Percentiles rank a stretch among this genome's conserved stretches.
Evolutionary conservation across 2,113 vertebrate species (phyloP).

Genomic region (Nothocercus nigrocapillus): DNA sequence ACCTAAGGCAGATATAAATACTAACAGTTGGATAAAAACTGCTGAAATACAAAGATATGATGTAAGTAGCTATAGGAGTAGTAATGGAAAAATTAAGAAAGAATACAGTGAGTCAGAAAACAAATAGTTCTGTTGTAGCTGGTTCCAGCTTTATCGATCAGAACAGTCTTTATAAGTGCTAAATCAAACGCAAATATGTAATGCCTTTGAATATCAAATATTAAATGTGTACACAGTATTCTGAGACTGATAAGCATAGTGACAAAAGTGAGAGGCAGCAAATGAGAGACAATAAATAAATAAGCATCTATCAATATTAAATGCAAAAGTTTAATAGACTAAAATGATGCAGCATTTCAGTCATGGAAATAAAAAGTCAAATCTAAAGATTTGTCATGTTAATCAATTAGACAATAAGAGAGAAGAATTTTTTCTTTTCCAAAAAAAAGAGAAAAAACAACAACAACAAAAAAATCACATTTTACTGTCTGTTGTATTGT

Average conservation of each 20-base stretch:
- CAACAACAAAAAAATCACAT: background rate
- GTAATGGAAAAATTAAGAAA: background rate
- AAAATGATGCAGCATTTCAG: background rate
- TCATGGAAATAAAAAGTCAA: background rate
- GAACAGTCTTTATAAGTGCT: background rate
- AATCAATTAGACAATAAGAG: background rate
- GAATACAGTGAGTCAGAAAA: background rate
- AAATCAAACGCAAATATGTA: background rate
- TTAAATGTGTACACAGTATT: background rate
- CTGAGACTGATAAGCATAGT: background rate
- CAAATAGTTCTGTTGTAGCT: background rate
- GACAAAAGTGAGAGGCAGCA: background rate
- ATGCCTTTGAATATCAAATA: conserved; percentile 10
- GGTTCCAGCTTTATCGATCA: background rate
- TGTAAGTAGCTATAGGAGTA: background rate
- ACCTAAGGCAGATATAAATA: background rate
- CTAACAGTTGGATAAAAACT: background rate
- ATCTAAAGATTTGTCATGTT: background rate
- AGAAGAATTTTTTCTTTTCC: background rate
- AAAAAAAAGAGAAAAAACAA: background rate
- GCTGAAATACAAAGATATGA: background rate
- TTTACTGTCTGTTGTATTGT: background rate
- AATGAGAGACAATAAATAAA: background rate
- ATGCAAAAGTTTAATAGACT: background rate
- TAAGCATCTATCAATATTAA: conserved; percentile 12